Base-by-base conservation (phyloP, 2,113 vertebrate genomes). In the Leucopternis melanops region DNA sequence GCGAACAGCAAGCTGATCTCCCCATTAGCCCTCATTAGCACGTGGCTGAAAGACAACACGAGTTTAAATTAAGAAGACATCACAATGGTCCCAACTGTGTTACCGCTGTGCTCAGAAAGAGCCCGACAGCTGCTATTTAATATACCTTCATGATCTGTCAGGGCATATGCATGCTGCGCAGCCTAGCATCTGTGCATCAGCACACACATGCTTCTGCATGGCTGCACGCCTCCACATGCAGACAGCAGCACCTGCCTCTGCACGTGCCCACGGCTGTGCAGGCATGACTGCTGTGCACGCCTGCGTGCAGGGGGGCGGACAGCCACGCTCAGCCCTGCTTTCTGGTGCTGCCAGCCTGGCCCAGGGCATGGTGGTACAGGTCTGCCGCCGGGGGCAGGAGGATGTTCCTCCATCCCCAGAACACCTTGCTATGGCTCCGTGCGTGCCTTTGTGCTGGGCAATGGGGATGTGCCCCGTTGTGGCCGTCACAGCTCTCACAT, bases 1-100 rank as follows among this genome's bases (percentile, higher is more conserved):
- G 96, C 65, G 94, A 96, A 61, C 94, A 81, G 96, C 73, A 40
- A 52, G 81, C 94, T 95, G 90, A 83, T 83, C 94, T 97, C 92
- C 97, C 92, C 95, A 95, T 98, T 97, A 97, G 97, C 96, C 94
- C 97, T 98, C 96, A 96, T 98, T 97, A 98, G 98, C 97, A 97
- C 78, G 93, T 86, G 88, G 97, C 96, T 97, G 97, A 94, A 97
- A 97, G 97, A 95, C 97, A 95, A 96, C 95, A 97, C 5, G 91
- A 95, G 93, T 93, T 96, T 95, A 96, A 97, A 98, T 96, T 94
- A 97, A 94, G 97, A 96, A 90, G 95, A 94, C 92, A 96, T 97
- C 96, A 95, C 95, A 81, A 66, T 34, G 92, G 97, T 97, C 97
- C 98, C 98, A 97, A 93, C 95, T 95, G 97, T 92, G 97, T 93